These are phyloP conservation scores for Drosophila sechellia DNA, from an alignment of 1,140 invertebrate species.

Conservation along the genomic window DNA sequence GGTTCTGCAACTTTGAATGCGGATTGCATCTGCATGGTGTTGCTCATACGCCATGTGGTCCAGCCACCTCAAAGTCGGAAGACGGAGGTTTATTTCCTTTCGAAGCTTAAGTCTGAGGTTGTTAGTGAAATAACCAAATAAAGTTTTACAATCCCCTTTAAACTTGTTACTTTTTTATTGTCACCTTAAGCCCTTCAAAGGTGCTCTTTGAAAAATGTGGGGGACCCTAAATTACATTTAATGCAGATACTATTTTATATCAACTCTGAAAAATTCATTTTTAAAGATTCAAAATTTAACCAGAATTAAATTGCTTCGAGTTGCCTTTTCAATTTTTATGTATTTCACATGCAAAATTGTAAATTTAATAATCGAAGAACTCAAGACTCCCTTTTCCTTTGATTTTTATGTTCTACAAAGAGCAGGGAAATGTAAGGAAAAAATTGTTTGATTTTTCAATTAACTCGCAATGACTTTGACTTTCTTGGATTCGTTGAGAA, in stretches of 20 bases:
- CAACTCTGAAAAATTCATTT: too few species aligned
- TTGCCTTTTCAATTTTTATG: too few species aligned
- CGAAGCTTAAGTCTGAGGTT: slow-evolving; percentile 12
- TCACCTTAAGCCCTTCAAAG: background rate
- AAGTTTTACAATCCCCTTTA: slow-evolving; percentile 19
- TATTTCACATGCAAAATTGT: background rate
- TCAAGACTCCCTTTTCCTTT: background rate
- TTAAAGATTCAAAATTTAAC: too few species aligned
- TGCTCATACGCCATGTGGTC: slow-evolving; percentile 50
- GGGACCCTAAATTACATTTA: background rate
- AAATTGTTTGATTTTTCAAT: background rate
- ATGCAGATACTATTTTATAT: too few species aligned
- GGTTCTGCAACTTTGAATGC: slow-evolving; percentile 39
- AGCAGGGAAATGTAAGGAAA: background rate
- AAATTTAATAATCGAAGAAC: background rate
- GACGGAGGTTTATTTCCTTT: slow-evolving; percentile 36
- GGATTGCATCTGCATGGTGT: slow-evolving; percentile 23
- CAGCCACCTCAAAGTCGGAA: background rate
- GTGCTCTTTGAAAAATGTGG: background rate
- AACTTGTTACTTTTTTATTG: slow-evolving; percentile 16
- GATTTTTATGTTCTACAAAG: background rate
- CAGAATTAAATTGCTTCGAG: too few species aligned
- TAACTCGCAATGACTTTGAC: slow-evolving; percentile 3
- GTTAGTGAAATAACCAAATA: slow-evolving; percentile 15
- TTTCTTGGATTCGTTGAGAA: background rate